phyloP scores from a whole-genome alignment of 2,797 vertebrate genomes.

The Enteromius unitaeniatus region DNA sequence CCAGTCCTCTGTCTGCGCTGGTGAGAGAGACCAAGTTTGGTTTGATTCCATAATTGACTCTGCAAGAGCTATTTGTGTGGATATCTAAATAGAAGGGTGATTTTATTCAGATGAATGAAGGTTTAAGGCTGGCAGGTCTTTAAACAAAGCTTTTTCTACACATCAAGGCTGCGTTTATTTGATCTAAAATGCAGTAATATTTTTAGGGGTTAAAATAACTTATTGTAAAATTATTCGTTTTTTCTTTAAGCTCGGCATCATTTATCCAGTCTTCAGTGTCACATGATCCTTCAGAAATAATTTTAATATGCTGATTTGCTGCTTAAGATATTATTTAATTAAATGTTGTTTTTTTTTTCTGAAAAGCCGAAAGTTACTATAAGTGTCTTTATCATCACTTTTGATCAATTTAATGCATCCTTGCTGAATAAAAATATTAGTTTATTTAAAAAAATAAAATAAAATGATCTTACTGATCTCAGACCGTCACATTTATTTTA shows the following conservation, averaged over 20 bases:
- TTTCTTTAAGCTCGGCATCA: not conserved
- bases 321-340: not conserved
- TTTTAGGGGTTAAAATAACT: not conserved
- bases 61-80: not conserved
- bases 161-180: not conserved
- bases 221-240: too few species aligned
- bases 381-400: not conserved
- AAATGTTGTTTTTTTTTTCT: not conserved
- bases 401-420: not conserved
- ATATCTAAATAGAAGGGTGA: not conserved
- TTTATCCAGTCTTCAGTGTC: not conserved
- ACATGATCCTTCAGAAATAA: not conserved
- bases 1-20: constrained; percentile 84
- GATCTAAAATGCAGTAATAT: not conserved
- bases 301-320: not conserved
- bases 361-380: not conserved
- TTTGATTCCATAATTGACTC: not conserved
- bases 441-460: not conserved
- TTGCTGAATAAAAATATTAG: not conserved
- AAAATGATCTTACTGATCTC: too few species aligned
- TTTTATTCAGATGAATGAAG: not conserved
- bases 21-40: constrained; percentile 72
- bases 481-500: not conserved
- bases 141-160: not conserved
- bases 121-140: not conserved